Percentiles rank a stretch among this genome's conserved stretches.
phyloP scores from a whole-genome alignment of 2,888 invertebrate species.

The Campoletis raptor region DNA sequence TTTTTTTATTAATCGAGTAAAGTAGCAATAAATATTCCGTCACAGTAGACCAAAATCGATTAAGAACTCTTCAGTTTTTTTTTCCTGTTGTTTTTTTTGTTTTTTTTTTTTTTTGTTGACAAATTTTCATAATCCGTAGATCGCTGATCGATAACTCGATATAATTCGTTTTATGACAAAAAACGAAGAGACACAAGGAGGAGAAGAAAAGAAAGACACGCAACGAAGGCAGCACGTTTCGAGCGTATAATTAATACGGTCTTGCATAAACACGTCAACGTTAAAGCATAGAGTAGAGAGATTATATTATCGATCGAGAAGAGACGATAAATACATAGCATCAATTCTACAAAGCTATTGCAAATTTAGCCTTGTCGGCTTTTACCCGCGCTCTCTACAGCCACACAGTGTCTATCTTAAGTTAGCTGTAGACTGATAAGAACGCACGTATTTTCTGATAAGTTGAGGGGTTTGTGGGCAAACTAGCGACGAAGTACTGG shows the following conservation, averaged over 20 bases:
- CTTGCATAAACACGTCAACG: constrained; percentile 57
- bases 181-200: background rate
- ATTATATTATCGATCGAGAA: constrained; percentile 55
- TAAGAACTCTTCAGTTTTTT: constrained; percentile 1
- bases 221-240: background rate
- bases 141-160: constrained; percentile 53
- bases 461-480: constrained; percentile 49
- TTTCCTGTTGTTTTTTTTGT: constrained; percentile 35
- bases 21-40: constrained; percentile 47
- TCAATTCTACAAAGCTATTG: constrained; percentile 51
- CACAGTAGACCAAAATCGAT: constrained; percentile 33
- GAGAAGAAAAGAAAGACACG: background rate
- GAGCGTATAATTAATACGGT: constrained; percentile 52
- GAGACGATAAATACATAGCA: constrained; percentile 43
- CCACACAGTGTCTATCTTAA: constrained; percentile 36
- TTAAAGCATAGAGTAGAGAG: constrained; percentile 18
- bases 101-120: constrained; percentile 4
- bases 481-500: constrained; percentile 7
- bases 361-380: constrained; percentile 46
- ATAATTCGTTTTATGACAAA: constrained; percentile 35
- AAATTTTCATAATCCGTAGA: constrained; percentile 58
- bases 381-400: constrained; percentile 1
- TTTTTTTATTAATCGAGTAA: background rate
- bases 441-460: constrained; percentile 53
- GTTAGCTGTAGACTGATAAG: constrained; percentile 57